Evolutionary conservation across 2,797 vertebrate species (phyloP).

Genomic region (Hypotaenidia okinawae): DNA sequence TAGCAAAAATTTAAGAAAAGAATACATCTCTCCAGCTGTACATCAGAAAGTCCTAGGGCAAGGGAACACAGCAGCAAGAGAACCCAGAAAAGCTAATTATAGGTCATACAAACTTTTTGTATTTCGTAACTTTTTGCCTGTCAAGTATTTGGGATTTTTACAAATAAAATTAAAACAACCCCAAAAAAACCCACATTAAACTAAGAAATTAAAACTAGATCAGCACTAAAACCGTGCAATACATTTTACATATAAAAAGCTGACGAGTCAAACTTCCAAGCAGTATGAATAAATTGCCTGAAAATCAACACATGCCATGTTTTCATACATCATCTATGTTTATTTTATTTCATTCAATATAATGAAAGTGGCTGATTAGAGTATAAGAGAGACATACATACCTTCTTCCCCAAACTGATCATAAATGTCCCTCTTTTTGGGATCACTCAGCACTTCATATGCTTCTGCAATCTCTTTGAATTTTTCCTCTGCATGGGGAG

Average conservation of each 20-base stretch:
- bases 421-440: slow-evolving; percentile 97
- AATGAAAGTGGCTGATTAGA: neutral
- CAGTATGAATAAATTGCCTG: neutral
- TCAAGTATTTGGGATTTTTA: neutral
- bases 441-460: slow-evolving; percentile 97
- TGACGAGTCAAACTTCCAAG: neutral
- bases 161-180: neutral
- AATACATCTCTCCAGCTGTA: neutral
- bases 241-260: neutral
- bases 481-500: slow-evolving; percentile 95
- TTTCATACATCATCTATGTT: neutral
- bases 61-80: neutral
- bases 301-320: neutral
- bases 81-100: neutral
- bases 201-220: neutral
- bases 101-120: neutral
- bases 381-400: slow-evolving; percentile 71
- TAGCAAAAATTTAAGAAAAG: neutral
- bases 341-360: slow-evolving; percentile 2
- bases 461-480: slow-evolving; percentile 99
- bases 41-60: neutral
- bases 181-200: neutral
- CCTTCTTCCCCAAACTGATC: slow-evolving; percentile 99
- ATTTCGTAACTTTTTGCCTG: neutral
- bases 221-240: neutral